Base-by-base conservation (phyloP, 1,140 invertebrate species). In the Asbolus verrucosus region DNA sequence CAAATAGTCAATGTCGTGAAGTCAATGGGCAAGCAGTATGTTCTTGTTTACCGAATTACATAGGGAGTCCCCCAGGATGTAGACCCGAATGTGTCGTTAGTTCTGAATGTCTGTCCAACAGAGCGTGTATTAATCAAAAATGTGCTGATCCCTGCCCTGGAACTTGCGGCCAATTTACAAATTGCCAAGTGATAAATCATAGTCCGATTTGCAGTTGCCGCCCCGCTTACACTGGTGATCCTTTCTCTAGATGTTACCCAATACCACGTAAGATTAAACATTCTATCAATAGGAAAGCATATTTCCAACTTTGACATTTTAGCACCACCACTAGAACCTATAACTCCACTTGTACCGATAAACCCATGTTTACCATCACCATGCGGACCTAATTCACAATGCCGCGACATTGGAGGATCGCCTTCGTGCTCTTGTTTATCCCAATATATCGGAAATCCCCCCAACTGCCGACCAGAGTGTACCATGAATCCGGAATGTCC, bases 391-490 rank as follows among this genome's bases (percentile, higher is more conserved):
- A 89, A 91, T 78, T 86, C 90, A 4, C 83, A 88, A 77, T 93
- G 92, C 78, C 82, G 85, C 72, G 83, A 87, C 41, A 82, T 86
- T 33, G 84, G 85, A 27, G 86, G 83, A 54, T 80, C 81, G 13
- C 85, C 88, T 9, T 87, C 87, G 6, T 92, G 90, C 76, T 86
- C 86, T 4, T 94, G 91, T 80, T 75, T 86, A 31, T 75, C 81
- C 2, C 85, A 83, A 63, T 91, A 86, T 71, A 87, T 89, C 33
- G 92, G 92, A 21, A 87, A 86, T 75, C 91, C 91, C 30, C 90
- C 90, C 13, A 87, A 88, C 73, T 92, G 90, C 77, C 82, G 88
- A 75, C 90, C 90, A 2, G 89, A 92, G 82, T 92, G 88, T 80
- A 85, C 81, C 24, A 89, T 88, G 41, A 90, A 89, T 78, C 79